Conservation (phyloP, 2,888 invertebrate species). For the Campaea margaritaria region DNA sequence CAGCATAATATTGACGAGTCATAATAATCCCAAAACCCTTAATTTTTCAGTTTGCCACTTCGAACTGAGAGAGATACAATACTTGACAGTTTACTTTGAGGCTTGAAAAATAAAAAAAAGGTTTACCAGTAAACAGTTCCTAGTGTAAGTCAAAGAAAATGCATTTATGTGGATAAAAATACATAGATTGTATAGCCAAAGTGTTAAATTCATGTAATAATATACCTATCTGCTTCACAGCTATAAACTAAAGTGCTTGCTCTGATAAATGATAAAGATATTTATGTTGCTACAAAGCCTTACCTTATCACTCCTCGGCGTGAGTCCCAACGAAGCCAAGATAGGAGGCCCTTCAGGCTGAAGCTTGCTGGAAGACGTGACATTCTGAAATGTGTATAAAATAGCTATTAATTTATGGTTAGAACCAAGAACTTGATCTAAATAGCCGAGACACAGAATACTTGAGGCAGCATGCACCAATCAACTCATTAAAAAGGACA, state of each 20-base stretch:
- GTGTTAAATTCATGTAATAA: too few species aligned
- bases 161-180: too few species aligned
- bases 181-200: too few species aligned
- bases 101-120: background rate
- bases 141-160: background rate
- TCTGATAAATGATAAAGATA: constrained; percentile 52
- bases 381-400: constrained; percentile 64
- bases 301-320: constrained; percentile 85
- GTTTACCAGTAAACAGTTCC: background rate
- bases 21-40: too few species aligned
- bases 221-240: background rate
- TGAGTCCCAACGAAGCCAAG: constrained; percentile 81
- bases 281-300: constrained; percentile 41
- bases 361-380: constrained; percentile 61
- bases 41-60: too few species aligned
- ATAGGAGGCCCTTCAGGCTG: constrained; percentile 83
- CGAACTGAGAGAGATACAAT: too few species aligned
- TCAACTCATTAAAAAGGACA: too few species aligned
- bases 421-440: too few species aligned
- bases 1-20: too few species aligned
- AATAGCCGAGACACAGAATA: too few species aligned
- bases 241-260: constrained; percentile 31
- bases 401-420: background rate
- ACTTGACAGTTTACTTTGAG: too few species aligned
- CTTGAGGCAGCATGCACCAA: too few species aligned